These are phyloP conservation scores for Okapia johnstoni DNA, from an alignment of 2,113 vertebrate genomes.

Conservation along the genomic window DNA sequence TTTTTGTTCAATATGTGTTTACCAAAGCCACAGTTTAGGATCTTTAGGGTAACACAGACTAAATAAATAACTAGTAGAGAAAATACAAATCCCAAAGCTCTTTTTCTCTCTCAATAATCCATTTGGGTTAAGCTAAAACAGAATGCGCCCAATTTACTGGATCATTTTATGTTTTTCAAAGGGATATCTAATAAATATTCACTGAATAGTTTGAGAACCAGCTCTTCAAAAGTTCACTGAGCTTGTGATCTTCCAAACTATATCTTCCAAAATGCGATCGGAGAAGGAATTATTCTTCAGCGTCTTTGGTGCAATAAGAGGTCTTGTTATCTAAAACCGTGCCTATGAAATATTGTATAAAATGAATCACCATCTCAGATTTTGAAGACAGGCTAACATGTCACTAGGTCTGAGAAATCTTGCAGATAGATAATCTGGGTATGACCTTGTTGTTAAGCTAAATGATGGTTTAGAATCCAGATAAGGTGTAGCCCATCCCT, in stretches of 20 bases:
- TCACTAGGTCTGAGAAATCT: not conserved
- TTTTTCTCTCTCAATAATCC: not conserved
- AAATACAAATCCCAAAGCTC: not conserved
- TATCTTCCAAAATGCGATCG: not conserved
- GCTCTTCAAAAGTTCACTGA: not conserved
- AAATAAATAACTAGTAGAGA: not conserved
- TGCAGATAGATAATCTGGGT: not conserved
- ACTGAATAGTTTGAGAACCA: not conserved
- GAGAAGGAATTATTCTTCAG: not conserved
- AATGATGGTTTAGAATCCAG: not conserved
- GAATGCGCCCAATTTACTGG: not conserved
- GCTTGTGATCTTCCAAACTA: not conserved
- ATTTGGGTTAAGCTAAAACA: not conserved
- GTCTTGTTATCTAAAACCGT: not conserved
- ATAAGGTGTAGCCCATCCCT: not conserved
- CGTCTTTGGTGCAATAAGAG: not conserved
- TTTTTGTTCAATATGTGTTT: not conserved
- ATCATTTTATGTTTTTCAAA: not conserved
- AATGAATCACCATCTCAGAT: not conserved
- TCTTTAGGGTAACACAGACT: not conserved
- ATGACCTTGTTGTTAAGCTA: not conserved
- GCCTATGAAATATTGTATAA: not conserved
- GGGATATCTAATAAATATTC: not conserved
- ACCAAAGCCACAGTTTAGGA: not conserved
- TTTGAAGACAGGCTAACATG: not conserved